These are phyloP conservation scores for Nomada goodeniana DNA, from an alignment of 2,888 invertebrate species.

Conservation along the genomic window DNA sequence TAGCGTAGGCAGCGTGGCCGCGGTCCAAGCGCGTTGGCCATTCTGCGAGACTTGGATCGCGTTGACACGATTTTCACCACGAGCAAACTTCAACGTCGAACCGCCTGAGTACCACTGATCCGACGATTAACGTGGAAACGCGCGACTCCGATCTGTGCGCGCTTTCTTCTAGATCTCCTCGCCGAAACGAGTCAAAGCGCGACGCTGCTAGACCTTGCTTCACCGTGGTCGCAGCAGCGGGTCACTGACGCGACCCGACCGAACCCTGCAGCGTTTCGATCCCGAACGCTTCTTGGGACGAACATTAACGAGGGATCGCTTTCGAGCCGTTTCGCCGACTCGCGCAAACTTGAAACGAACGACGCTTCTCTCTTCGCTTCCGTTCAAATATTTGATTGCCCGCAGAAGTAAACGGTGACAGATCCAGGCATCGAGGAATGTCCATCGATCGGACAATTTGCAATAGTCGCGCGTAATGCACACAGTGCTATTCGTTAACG, in stretches of 20 bases:
- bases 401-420: neutral
- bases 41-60: neutral
- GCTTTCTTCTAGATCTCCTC: constrained; percentile 61
- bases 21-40: neutral
- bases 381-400: neutral
- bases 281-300: neutral
- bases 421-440: neutral
- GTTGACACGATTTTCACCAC: neutral
- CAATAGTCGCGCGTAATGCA: neutral
- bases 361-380: too few species aligned
- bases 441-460: neutral
- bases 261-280: constrained; percentile 15
- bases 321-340: too few species aligned
- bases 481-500: constrained; percentile 1
- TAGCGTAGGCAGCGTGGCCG: too few species aligned
- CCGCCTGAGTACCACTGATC: constrained; percentile 7
- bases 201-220: neutral
- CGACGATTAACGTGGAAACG: constrained; percentile 24
- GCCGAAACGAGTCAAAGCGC: constrained; percentile 47
- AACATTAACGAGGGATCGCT: too few species aligned
- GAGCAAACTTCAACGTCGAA: neutral
- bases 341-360: too few species aligned
- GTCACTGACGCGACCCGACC: neutral
- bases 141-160: constrained; percentile 15
- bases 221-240: too few species aligned